Base-by-base conservation (phyloP, 1,140 invertebrate species). In the Drosophila tani region DNA sequence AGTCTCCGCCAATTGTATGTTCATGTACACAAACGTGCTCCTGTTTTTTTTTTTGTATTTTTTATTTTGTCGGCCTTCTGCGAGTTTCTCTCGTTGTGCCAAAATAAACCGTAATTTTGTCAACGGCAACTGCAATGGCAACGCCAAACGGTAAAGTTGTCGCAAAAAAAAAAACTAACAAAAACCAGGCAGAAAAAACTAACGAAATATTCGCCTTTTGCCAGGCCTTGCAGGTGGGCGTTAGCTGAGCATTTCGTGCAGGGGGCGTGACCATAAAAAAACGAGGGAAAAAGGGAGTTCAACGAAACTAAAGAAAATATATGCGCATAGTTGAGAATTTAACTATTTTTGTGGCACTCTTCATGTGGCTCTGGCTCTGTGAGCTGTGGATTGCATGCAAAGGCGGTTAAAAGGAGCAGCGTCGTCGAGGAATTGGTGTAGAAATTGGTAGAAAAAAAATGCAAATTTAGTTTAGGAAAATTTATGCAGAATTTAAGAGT, bases 61-160 rank as follows among this genome's bases (percentile, higher is more conserved):
- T 43, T 43, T 35, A 4, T 38, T 38, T 56, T 19, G 8, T 35
- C 35, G 53, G 53, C 53, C 53, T 56, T 56, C 35, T 81, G 32
- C 27, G 21, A 43, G 29, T 53, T 40, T 32, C 64, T 49, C 38
- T 38, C 41, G 50, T 29, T 57, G 50, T 45, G 75, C 58, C 66
- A 75, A 73, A 79, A 74, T 29, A 55, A 73, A 65, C 80, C n/a
- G 67, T 56, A 65, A 78, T 78, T 78, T 82, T 69, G 68, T 82
- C 80, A 82, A 82, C 74, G 55, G 58, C 50, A 74, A 71, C 32
- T 65, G 60, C 50, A 70, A 35, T 46, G 46, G 21, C 46, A 41
- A 0, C 49, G 3, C 32, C 63, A 57, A 65, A 64, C 58, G 64
- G 69, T 68, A 73, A 73, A 68, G 45, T 73, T 73, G 63, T 56